phyloP scores from a whole-genome alignment of 2,113 vertebrate genomes.

The Uria lomvia region DNA sequence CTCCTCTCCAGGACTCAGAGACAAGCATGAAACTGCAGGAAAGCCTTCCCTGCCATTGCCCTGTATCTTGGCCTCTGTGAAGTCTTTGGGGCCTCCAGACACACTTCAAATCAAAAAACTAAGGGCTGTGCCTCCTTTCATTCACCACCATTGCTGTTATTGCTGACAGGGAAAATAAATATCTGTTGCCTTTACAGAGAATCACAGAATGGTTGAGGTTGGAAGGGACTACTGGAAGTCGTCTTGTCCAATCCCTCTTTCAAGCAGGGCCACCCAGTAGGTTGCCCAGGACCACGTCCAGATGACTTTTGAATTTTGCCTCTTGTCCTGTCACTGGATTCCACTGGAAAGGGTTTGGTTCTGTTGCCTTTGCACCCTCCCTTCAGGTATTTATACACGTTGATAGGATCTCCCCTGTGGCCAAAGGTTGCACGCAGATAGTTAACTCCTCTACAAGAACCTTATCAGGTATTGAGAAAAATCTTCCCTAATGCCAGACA shows the following conservation, averaged over 20 bases:
- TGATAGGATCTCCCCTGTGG: background rate
- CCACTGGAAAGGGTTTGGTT: background rate
- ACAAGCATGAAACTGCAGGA: background rate
- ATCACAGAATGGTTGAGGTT: background rate
- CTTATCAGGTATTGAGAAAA: background rate
- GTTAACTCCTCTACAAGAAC: background rate
- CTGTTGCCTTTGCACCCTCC: background rate
- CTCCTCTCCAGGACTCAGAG: background rate
- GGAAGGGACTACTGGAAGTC: background rate
- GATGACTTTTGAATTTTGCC: background rate
- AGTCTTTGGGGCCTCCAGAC: background rate
- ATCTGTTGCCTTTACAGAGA: background rate
- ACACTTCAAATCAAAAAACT: background rate
- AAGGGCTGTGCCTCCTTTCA: background rate
- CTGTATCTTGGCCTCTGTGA: background rate
- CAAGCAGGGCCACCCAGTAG: background rate
- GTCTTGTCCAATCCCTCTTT: background rate
- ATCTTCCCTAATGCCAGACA: background rate
- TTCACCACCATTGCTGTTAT: background rate
- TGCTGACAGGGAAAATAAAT: background rate
- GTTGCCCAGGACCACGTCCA: background rate
- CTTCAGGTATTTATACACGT: background rate
- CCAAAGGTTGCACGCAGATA: background rate
- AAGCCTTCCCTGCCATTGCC: background rate
- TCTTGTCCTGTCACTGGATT: background rate